phyloP scores from a whole-genome alignment of 2,113 vertebrate species.

The Mustela nigripes region DNA sequence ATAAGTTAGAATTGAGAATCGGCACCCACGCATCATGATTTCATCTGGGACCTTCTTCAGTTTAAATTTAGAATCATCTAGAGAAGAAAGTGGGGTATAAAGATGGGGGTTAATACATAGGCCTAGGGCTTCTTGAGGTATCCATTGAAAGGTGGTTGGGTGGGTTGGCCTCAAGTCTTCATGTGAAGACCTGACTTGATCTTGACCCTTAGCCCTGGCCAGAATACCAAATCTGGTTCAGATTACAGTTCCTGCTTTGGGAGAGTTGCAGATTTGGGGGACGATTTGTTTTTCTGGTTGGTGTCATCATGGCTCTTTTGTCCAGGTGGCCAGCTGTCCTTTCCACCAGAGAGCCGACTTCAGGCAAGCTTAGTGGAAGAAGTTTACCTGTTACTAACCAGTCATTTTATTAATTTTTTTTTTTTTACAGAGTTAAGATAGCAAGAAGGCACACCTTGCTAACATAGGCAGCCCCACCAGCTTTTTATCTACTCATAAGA shows the following conservation, averaged over 20 bases:
- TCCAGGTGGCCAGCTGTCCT: background rate
- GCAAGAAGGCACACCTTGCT: background rate
- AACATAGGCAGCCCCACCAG: too few species aligned
- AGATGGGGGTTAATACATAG: background rate
- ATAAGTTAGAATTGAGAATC: background rate
- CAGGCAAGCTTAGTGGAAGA: background rate
- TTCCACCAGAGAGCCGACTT: background rate
- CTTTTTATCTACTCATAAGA: background rate
- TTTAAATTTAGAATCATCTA: background rate
- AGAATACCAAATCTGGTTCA: background rate
- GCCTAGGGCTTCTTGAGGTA: background rate
- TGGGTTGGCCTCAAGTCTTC: background rate
- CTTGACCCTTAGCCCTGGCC: background rate
- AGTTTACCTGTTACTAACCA: background rate
- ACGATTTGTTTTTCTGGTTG: background rate
- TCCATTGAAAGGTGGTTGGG: background rate
- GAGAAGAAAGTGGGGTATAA: background rate
- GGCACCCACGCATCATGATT: background rate
- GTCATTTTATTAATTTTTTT: background rate
- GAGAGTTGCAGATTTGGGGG: background rate
- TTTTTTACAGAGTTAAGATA: background rate
- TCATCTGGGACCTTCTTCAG: background rate
- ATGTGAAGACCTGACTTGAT: background rate
- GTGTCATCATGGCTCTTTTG: background rate
- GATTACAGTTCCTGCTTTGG: background rate